Evolutionary conservation across 2,113 vertebrate genomes (phyloP).

Genomic region (Sceloporus undulatus): DNA sequence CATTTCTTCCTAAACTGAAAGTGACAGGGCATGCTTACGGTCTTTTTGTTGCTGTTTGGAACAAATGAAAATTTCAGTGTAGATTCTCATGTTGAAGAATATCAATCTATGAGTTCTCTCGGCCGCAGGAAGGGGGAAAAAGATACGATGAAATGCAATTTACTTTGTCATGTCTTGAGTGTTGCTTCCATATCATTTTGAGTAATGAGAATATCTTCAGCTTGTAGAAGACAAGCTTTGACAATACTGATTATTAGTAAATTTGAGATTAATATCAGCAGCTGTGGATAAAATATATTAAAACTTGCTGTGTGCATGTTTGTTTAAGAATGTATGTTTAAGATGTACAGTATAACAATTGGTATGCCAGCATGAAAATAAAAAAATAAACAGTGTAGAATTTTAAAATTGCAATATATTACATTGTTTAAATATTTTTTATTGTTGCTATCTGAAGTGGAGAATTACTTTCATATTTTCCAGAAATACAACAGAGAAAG

Average conservation of each 20-base stretch:
- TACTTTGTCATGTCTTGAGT: slow-evolving; percentile 74
- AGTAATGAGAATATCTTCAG: slow-evolving; percentile 72
- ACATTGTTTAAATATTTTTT: slow-evolving; percentile 29
- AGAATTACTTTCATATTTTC: background rate
- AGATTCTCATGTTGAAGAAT: slow-evolving; percentile 76
- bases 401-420: slow-evolving; percentile 21
- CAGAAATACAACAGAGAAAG: background rate
- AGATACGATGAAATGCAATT: slow-evolving; percentile 61
- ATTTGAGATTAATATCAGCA: background rate
- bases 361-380: too few species aligned
- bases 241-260: slow-evolving; percentile 75
- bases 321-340: background rate
- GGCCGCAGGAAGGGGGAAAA: slow-evolving; percentile 61
- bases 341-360: background rate
- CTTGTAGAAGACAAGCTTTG: slow-evolving; percentile 81
- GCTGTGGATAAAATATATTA: slow-evolving; percentile 40
- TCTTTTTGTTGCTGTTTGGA: slow-evolving; percentile 80
- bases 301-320: background rate
- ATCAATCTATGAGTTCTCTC: slow-evolving; percentile 81
- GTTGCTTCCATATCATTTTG: slow-evolving; percentile 72
- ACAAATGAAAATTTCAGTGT: slow-evolving; percentile 82
- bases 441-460: background rate
- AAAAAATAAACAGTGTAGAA: background rate
- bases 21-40: slow-evolving; percentile 85
- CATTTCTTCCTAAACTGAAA: slow-evolving; percentile 83